Conservation (phyloP, 2,113 vertebrate species). For the Nothoprocta perdicaria region DNA sequence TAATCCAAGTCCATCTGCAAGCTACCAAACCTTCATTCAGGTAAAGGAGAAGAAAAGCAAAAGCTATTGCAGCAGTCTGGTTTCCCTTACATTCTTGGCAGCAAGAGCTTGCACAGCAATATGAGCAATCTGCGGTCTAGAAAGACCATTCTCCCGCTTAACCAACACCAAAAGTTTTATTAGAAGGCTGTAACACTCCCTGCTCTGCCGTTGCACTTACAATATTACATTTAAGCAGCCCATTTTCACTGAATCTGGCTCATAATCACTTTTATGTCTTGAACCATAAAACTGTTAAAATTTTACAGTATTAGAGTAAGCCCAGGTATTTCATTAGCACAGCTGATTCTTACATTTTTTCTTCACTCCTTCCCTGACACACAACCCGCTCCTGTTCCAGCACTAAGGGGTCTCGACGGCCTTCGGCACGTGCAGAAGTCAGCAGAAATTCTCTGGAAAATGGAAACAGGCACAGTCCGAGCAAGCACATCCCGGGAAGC, state of each 20-base stretch:
- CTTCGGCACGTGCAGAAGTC: not conserved
- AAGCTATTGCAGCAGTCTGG: not conserved
- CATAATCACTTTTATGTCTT: not conserved
- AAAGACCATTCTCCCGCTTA: not conserved
- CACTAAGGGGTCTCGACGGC: not conserved
- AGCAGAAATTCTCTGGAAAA: not conserved
- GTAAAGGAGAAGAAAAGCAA: not conserved
- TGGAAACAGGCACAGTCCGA: no score
- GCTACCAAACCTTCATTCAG: not conserved
- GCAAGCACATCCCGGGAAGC: not conserved
- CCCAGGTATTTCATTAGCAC: not conserved
- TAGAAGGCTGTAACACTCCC: not conserved
- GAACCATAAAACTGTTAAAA: not conserved
- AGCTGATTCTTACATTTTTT: not conserved
- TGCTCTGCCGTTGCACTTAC: not conserved
- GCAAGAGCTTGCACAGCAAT: not conserved
- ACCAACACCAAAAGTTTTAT: not conserved
- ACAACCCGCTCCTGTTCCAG: rapidly evolving
- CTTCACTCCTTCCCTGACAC: not conserved
- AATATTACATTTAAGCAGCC: not conserved
- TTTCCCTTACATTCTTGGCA: not conserved
- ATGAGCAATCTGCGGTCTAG: not conserved
- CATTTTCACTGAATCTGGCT: not conserved
- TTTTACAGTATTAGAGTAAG: not conserved
- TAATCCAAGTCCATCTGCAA: not conserved